Percentiles rank a stretch among this genome's conserved stretches.
phyloP scores from a whole-genome alignment of 2,113 vertebrate genomes.

The Lipotes vexillifer region DNA sequence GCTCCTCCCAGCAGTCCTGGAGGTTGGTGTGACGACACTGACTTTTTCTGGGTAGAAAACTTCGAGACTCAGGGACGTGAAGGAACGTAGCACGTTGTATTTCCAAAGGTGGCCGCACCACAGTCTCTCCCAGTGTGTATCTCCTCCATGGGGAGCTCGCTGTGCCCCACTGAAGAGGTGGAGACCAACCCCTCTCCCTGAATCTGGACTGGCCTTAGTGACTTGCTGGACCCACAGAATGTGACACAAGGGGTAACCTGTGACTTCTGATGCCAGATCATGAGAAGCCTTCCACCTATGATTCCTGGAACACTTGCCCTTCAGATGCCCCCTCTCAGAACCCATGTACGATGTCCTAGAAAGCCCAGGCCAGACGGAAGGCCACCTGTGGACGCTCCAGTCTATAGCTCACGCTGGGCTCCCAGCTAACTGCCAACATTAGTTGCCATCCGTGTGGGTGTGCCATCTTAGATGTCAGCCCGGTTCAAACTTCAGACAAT shows the following conservation, averaged over 20 bases:
- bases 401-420: neutral
- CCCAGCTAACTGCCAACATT: neutral
- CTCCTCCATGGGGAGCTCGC: neutral
- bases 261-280: neutral
- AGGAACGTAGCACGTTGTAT: fast-evolving
- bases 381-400: neutral
- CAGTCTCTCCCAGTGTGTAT: no score
- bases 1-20: no score
- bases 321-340: no score
- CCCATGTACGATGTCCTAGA: no score
- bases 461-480: neutral
- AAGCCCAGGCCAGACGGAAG: neutral
- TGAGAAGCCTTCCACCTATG: neutral
- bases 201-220: neutral
- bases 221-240: neutral
- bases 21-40: fast-evolving
- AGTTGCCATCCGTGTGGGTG: neutral
- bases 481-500: neutral
- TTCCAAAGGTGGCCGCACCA: neutral
- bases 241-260: no score
- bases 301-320: neutral
- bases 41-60: neutral
- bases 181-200: neutral
- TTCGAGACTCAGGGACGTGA: neutral
- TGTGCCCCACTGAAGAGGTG: no score